Conservation (phyloP, 2,888 invertebrate genomes). For the Coelopa pilipes region DNA sequence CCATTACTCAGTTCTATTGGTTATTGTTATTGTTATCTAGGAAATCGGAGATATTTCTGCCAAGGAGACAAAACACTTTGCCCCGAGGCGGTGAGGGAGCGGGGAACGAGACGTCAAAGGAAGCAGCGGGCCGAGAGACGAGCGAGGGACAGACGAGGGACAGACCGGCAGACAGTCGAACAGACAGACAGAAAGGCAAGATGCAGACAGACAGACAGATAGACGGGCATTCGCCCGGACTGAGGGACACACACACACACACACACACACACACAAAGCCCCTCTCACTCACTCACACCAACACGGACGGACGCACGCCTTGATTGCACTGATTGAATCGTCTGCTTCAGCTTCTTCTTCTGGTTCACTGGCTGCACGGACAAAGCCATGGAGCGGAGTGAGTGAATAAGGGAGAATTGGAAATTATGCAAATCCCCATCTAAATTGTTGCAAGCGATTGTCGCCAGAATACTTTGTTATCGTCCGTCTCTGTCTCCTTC, state of each 20-base stretch:
- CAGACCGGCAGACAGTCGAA: too few relatives aligned
- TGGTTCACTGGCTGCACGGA: neutral
- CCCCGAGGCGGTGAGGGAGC: too few relatives aligned
- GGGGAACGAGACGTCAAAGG: too few relatives aligned
- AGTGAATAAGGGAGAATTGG: neutral
- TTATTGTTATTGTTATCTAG: too few relatives aligned
- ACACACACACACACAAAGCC: neutral
- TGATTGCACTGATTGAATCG: neutral
- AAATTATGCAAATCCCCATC: neutral
- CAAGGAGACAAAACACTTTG: too few relatives aligned
- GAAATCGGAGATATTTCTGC: too few relatives aligned
- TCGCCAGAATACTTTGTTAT: neutral
- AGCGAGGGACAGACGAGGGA: too few relatives aligned
- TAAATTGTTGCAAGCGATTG: neutral
- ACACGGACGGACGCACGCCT: neutral
- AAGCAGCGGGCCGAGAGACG: too few relatives aligned
- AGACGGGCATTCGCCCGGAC: neutral
- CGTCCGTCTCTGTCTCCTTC: too few relatives aligned
- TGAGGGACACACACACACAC: neutral
- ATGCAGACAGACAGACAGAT: too few relatives aligned
- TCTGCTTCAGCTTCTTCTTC: neutral
- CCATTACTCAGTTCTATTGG: too few relatives aligned
- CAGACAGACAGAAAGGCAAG: too few relatives aligned
- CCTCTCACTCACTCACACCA: neutral
- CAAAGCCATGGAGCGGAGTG: conserved; percentile 1